Conservation (phyloP, 2,888 invertebrate genomes). For the Hydriomena furcata region DNA sequence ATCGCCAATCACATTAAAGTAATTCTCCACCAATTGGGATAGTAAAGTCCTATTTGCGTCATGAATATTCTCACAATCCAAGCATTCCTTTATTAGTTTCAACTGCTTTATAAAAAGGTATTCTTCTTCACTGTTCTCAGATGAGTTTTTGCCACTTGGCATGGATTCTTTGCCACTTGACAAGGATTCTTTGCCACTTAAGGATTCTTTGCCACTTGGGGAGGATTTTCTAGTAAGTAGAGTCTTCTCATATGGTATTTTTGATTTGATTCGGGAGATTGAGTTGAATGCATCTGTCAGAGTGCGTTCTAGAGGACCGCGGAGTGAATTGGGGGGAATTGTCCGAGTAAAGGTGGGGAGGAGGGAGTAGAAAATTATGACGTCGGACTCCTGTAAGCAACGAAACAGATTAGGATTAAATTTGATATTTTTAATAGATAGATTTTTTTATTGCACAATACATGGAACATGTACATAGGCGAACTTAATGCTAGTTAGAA, state of each 20-base stretch:
- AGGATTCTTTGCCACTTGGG: background rate
- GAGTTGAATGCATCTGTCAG: constrained; percentile 60
- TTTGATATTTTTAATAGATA: too few species aligned
- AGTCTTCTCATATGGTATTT: constrained; percentile 25
- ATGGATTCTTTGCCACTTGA: background rate
- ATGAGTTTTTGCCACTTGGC: background rate
- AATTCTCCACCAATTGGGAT: constrained; percentile 73
- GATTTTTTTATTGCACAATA: too few species aligned
- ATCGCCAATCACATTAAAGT: constrained; percentile 67
- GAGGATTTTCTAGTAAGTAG: constrained; percentile 4
- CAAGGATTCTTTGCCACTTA: background rate
- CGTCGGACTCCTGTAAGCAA: constrained; percentile 71
- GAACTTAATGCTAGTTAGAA: too few species aligned
- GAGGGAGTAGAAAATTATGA: constrained; percentile 72
- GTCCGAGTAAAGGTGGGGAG: constrained; percentile 82
- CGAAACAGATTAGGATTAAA: background rate
- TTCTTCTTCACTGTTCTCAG: constrained; percentile 31
- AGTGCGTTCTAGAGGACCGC: constrained; percentile 78
- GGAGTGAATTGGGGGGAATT: constrained; percentile 81
- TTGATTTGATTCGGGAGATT: constrained; percentile 36
- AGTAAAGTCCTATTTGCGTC: constrained; percentile 84
- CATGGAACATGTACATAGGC: too few species aligned
- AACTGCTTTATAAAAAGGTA: constrained; percentile 55
- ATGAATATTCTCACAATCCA: constrained; percentile 80
- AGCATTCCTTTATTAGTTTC: constrained; percentile 59